phyloP scores from a whole-genome alignment of 2,888 invertebrate species.

The Ariolimax columbianus region DNA sequence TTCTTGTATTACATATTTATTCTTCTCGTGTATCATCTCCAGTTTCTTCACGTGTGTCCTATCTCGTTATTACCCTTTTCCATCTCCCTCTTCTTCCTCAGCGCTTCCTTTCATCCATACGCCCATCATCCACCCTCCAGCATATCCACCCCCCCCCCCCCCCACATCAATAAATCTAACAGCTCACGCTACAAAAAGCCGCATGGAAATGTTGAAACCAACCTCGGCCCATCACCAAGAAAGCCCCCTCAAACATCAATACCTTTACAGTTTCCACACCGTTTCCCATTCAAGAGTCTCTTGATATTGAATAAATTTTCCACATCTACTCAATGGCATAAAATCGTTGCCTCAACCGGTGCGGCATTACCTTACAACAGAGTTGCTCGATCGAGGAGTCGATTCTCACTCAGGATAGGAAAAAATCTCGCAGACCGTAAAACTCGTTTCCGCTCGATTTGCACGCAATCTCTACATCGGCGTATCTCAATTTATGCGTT shows the following conservation, averaged over 20 bases:
- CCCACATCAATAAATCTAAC: too few relatives aligned
- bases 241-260: neutral
- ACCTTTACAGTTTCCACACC: neutral
- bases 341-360: neutral
- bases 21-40: too few relatives aligned
- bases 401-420: neutral
- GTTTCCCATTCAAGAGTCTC: neutral
- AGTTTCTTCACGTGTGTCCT: too few relatives aligned
- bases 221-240: neutral
- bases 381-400: neutral
- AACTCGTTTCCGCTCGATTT: neutral
- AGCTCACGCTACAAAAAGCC: neutral
- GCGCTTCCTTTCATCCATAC: too few relatives aligned
- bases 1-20: too few relatives aligned
- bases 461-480: neutral
- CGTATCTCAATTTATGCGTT: too few relatives aligned
- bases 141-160: neutral
- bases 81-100: too few relatives aligned
- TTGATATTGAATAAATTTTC: constrained; percentile 5
- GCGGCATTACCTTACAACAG: neutral
- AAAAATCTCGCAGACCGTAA: neutral
- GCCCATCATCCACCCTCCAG: too few relatives aligned
- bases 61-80: too few relatives aligned
- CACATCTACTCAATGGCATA: neutral
- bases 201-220: too few relatives aligned